Conservation (phyloP, 2,888 invertebrate species). For the Phymatocera aterrima region DNA sequence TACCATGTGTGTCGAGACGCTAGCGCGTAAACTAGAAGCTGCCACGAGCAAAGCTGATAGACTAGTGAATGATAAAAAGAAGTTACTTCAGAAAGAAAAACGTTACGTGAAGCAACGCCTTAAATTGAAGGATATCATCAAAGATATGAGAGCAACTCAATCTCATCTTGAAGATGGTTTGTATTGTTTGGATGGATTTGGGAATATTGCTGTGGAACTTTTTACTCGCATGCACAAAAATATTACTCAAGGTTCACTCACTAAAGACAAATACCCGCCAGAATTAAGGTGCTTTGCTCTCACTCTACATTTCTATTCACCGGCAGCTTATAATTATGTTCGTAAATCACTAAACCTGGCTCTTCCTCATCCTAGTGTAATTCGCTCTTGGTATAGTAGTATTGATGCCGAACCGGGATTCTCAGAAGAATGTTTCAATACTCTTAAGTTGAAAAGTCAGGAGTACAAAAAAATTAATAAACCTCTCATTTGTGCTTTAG, state of each 20-base stretch:
- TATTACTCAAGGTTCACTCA: not conserved
- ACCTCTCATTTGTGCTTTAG: not conserved
- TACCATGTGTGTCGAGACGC: too few species aligned
- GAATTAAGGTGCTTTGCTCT: constrained; percentile 37
- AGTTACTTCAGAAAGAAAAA: too few species aligned
- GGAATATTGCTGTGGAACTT: too few species aligned
- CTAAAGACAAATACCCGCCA: constrained; percentile 48
- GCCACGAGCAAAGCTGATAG: too few species aligned
- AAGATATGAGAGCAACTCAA: too few species aligned
- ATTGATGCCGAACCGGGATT: constrained; percentile 52
- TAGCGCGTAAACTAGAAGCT: too few species aligned
- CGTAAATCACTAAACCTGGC: not conserved
- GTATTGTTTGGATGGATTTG: too few species aligned
- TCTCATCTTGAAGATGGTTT: too few species aligned
- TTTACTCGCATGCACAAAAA: not conserved
- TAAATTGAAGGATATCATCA: too few species aligned
- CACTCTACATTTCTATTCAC: constrained; percentile 11
- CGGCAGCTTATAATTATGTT: not conserved
- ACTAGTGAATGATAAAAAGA: too few species aligned
- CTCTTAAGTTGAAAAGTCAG: constrained; percentile 32
- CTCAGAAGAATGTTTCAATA: constrained; percentile 47
- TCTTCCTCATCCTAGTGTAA: not conserved
- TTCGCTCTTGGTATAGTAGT: constrained; percentile 13
- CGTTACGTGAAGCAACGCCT: too few species aligned
- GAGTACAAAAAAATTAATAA: not conserved